Base-by-base conservation (phyloP, 2,888 invertebrate species). In the Drosophila setosimentum region DNA sequence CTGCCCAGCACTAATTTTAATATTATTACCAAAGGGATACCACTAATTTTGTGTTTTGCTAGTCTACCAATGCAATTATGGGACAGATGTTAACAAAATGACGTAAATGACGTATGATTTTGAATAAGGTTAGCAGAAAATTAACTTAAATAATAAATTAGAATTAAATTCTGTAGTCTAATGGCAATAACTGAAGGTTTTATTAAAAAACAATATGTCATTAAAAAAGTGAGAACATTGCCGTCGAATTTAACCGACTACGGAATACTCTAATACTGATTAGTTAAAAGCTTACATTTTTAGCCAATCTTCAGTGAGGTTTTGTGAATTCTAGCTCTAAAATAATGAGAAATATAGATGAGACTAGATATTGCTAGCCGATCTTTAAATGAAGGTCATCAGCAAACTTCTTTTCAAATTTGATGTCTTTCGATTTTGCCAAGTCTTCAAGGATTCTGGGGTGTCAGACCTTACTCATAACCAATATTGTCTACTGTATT, bases 11-110 rank as follows among this genome's bases (percentile, higher is more conserved):
- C 7, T 57, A 55, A 60, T 45, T 40, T 16, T 45, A 66, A 61
- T 67, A 49, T 8, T 10, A 57, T 32, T 40, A 30, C 30, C 32
- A 45, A 27, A 54, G 32, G 16, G 21, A 51, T 29, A 6, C 29
- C 18, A 40, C 40, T 7, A 45, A 48, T 37, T 58, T 42, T 55
- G 27, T 18, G 7, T 6, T 62, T 48, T 48, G 48, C 37, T 51
- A n/a, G 45, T 57, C 35, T 37, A 21, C 29, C 32, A 53, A 27
- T 32, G 54, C 45, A 30, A 29, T 18, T 35, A 32, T 11, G 29
- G 11, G 0, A 3, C 2, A 13, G 45, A 29, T 10, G 29, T 8
- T 16, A 3, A 45, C 24, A 24, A 45, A 45, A 16, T 16, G 24
- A n/a, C n/a, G 7, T 0, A 16, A 24, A 4, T 16, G 45, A 16